phyloP scores from a whole-genome alignment of 2,888 invertebrate genomes.

The Tipula lateralis region DNA sequence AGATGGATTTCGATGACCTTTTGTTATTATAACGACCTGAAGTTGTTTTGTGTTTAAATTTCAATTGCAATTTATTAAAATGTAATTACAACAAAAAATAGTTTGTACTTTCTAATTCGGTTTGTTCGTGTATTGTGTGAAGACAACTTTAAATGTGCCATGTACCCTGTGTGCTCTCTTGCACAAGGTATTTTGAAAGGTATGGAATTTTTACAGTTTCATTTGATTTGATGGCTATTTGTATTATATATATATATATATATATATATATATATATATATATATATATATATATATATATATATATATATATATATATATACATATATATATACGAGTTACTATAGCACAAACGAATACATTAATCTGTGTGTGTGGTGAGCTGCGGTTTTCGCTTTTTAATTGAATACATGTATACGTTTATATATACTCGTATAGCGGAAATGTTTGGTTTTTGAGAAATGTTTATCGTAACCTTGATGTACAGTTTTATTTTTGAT shows the following conservation, averaged over 20 bases:
- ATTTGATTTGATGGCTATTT: background rate
- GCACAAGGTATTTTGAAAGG: conserved; percentile 24
- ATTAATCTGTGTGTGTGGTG: background rate
- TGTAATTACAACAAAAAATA: background rate
- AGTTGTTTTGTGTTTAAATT: background rate
- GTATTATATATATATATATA: background rate
- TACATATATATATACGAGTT: too few relatives aligned
- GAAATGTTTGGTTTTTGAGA: background rate
- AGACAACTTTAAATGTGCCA: background rate
- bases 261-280: too few relatives aligned
- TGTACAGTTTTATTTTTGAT: background rate
- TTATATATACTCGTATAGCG: background rate
- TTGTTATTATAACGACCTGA: background rate
- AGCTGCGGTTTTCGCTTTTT: background rate
- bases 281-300: too few relatives aligned
- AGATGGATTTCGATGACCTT: background rate
- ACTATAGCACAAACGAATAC: too few relatives aligned
- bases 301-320: too few relatives aligned
- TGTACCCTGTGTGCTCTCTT: background rate
- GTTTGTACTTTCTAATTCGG: background rate
- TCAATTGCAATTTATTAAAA: background rate
- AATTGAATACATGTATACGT: background rate
- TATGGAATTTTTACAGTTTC: background rate
- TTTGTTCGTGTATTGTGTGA: background rate
- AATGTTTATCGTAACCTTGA: conserved; percentile 11